Evolutionary conservation across 1,140 invertebrate genomes (phyloP).

Genomic region (Gonatopus flavifemur): DNA sequence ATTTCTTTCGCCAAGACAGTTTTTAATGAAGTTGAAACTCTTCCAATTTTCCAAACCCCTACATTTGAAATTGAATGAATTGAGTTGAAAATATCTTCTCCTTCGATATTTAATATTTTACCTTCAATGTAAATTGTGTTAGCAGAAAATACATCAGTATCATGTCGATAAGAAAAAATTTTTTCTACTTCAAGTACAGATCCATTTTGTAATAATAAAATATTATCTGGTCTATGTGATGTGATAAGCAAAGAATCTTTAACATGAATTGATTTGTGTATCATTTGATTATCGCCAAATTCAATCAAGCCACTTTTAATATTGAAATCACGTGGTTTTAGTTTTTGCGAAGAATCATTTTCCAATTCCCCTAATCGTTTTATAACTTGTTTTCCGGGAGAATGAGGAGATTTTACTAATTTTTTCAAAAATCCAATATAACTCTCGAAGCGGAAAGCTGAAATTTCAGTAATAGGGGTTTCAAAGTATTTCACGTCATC

Average conservation of each 20-base stretch:
- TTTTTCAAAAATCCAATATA: too few relatives aligned
- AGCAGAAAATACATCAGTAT: neutral
- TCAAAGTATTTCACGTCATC: neutral
- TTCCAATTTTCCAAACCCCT: too few relatives aligned
- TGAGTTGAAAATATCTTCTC: neutral
- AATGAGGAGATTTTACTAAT: slow-evolving; percentile 4
- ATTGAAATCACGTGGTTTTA: neutral
- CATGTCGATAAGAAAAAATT: neutral
- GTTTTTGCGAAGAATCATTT: neutral
- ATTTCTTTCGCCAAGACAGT: neutral
- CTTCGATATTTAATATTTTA: neutral
- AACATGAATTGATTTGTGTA: neutral
- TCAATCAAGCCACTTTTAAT: neutral
- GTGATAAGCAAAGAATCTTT: neutral
- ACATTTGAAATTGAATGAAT: too few relatives aligned
- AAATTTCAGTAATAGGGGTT: neutral
- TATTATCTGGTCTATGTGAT: neutral
- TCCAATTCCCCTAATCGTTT: too few relatives aligned
- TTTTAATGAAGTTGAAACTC: neutral
- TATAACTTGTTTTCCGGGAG: too few relatives aligned
- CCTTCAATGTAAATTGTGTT: neutral
- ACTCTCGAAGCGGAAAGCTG: slow-evolving; percentile 1
- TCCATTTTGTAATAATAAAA: neutral
- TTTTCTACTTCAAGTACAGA: neutral
- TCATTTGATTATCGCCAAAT: neutral